Base-by-base conservation (phyloP, 2,113 vertebrate genomes). In the Bubo bubo region DNA sequence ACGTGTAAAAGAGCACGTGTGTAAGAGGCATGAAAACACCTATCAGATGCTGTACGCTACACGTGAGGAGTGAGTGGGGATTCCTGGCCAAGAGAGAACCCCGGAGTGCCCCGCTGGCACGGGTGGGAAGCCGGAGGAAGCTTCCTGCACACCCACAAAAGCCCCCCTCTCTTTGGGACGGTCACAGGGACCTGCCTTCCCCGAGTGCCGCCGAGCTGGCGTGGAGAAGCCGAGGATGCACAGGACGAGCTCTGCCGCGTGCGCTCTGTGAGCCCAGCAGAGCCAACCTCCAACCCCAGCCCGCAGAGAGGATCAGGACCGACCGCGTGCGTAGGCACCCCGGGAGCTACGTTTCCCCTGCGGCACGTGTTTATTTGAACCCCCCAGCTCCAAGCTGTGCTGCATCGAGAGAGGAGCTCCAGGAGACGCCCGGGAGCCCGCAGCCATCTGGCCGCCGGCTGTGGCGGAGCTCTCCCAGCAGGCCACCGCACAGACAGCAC, bases 301-400 rank as follows among this genome's bases (percentile, higher is more conserved):
- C n/a, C 0, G 0, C 0, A 3, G 47, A 37, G 32, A 26, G 56
- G 24, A 52, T 9, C 34, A 37, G 37, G 52, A 60, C 43, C 2
- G 8, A 45, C 39, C 0, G 0, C 0, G 1, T 4, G 12, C 3
- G 0, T 0, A 35, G 56, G 52, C 39, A 45, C 26, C 30, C 49
- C 80, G 0, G 9, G 34, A 58, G 76, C 45, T 16, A 7, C 9
- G 4, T 8, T 19, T 34, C 21, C 34, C 17, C 49, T 1, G 8
- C 1, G 5, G n/a, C 3, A 0, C 1, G 5, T 19, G n/a, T 8
- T 59, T 19, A 24, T 37, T 28, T 32, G 72, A 70, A 55, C 11
- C 20, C 27, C 43, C 13, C 77, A 62, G 73, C 66, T 68, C 73
- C 85, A 56, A 14, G 86, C 24, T 49, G 37, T 50, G 79, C 71